Base-by-base conservation (phyloP, 2,888 invertebrate genomes). In the Aspidapion aeneum region DNA sequence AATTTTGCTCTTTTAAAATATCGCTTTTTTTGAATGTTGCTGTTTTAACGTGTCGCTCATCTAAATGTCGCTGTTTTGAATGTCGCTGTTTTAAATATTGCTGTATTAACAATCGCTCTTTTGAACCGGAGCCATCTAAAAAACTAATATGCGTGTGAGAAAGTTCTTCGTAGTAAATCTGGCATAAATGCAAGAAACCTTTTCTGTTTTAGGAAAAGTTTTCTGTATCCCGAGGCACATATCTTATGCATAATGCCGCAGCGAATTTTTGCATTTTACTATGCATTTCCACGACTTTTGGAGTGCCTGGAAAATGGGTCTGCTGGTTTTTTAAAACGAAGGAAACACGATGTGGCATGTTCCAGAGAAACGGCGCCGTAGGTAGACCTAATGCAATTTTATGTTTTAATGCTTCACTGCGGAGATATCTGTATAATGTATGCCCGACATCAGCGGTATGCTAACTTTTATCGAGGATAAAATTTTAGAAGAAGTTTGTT, bases 181-280 rank as follows among this genome's bases (percentile, higher is more conserved):
- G n/a, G n/a, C n/a, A n/a, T n/a, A n/a, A n/a, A n/a, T n/a, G n/a
- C n/a, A n/a, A n/a, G n/a, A n/a, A 7, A 35, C 12, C 35, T 35
- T 35, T 35, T 35, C 35, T 35, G 35, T 35, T 35, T 35, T 7
- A 35, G 12, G 12, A 7, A 35, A 35, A 12, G 3, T 35, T 35
- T 35, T 35, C 35, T 35, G 35, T 12, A 12, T 12, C 17, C 51
- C 58, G 58, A 51, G 49, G 51, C 51, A 58, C 51, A 51, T 58
- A 58, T 58, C 58, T 58, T 58, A 58, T 58, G 58, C 58, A 58
- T 20, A 58, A 58, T 58, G 20, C 58, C 5, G 58, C 58, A 58
- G 35, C 50, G 58, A 58, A 58, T 51, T 58, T 58, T 58, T 51
- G 9, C 51, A 58, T 58, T 58, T 51, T 58, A 58, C 51, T 50